Percentiles rank a stretch among this genome's conserved stretches.
Conservation (phyloP, 2,113 vertebrate species). For the Apus apus region DNA sequence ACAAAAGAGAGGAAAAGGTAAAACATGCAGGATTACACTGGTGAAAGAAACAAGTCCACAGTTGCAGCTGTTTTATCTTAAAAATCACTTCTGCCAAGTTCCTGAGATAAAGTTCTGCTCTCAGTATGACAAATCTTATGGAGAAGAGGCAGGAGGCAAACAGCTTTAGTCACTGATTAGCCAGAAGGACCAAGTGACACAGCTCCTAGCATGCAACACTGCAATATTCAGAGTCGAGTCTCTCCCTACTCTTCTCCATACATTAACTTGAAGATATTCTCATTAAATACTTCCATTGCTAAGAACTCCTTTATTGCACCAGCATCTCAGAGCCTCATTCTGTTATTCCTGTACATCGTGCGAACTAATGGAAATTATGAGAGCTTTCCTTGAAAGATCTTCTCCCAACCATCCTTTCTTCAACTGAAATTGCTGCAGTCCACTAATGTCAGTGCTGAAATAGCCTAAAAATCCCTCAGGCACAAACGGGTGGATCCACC, state of each 20-base stretch:
- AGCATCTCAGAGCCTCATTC: neutral
- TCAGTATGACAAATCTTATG: neutral
- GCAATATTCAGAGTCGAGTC: neutral
- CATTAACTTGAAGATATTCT: neutral
- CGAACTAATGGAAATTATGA: neutral
- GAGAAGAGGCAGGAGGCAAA: neutral
- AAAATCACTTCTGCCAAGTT: neutral
- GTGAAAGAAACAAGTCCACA: neutral
- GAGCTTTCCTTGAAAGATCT: neutral
- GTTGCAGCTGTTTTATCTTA: neutral
- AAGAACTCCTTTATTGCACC: neutral
- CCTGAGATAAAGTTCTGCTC: neutral
- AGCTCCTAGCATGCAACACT: neutral
- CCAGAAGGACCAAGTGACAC: neutral
- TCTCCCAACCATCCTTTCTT: neutral
- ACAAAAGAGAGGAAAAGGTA: neutral
- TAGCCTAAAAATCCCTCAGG: neutral
- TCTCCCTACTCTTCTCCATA: neutral
- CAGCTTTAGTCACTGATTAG: neutral
- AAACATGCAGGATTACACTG: neutral
- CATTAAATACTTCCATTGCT: neutral
- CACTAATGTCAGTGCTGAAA: neutral
- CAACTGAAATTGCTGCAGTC: neutral
- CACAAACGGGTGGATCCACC: neutral
- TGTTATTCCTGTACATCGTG: neutral